Conservation (phyloP, 2,113 vertebrate species). For the Daphoenositta chrysoptera region DNA sequence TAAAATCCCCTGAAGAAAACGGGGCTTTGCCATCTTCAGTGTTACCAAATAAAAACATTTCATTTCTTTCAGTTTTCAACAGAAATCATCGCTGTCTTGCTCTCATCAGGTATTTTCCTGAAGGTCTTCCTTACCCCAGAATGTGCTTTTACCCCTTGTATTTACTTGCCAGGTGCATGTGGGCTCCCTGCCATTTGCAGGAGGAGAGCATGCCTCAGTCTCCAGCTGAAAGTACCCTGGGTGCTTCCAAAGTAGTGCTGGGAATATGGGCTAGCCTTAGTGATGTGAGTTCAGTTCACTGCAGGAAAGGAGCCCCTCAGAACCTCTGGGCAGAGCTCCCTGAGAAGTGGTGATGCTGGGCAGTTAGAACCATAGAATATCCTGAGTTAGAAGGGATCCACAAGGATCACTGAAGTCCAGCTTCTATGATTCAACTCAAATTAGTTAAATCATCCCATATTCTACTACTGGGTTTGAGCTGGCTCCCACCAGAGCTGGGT, state of each 20-base stretch:
- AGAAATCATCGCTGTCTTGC: neutral
- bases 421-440: neutral
- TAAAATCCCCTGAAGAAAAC: neutral
- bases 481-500: neutral
- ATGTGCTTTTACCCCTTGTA: neutral
- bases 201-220: accelerated
- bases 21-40: neutral
- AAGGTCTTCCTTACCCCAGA: neutral
- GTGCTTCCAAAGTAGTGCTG: neutral
- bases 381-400: neutral
- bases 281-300: accelerated
- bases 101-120: neutral
- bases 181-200: neutral
- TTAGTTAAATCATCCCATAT: neutral
- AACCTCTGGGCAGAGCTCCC: neutral
- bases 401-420: neutral
- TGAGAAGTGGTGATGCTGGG: neutral
- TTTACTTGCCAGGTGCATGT: neutral
- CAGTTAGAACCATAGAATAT: neutral
- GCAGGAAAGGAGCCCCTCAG: neutral
- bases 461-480: accelerated
- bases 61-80: neutral
- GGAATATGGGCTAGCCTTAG: neutral
- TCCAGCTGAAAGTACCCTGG: neutral
- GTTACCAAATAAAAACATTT: neutral